These are phyloP conservation scores for Scaptodrosophila lebanonensis DNA, from an alignment of 1,140 invertebrate genomes.

Conservation along the genomic window DNA sequence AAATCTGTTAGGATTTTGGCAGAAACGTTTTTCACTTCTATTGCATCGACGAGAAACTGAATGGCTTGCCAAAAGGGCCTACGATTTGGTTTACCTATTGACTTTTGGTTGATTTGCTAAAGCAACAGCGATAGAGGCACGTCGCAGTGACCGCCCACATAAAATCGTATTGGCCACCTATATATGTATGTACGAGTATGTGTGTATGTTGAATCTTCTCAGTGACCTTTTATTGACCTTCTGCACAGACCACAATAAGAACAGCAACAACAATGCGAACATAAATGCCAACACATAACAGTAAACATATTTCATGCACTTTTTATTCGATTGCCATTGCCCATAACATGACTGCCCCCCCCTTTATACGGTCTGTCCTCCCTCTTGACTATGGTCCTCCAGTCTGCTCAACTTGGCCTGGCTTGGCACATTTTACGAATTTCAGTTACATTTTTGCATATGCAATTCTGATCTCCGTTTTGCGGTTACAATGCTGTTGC, in stretches of 20 bases:
- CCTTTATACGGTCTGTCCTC: too few relatives aligned
- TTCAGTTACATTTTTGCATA: conserved; percentile 67
- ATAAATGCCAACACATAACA: conserved; percentile 63
- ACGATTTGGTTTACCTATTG: conserved; percentile 62
- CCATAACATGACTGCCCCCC: too few relatives aligned
- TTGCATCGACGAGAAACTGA: conserved; percentile 1
- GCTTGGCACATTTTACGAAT: conserved; percentile 50
- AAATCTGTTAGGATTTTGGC: conserved; percentile 55
- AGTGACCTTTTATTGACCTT: conserved; percentile 67
- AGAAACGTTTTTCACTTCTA: conserved; percentile 7
- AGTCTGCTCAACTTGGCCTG: not conserved
- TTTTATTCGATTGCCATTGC: conserved; percentile 61
- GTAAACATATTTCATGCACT: conserved; percentile 66
- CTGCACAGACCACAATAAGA: conserved; percentile 26
- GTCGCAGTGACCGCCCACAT: conserved; percentile 10
- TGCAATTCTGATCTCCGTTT: conserved; percentile 64
- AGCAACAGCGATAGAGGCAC: conserved; percentile 5
- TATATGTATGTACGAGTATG: conserved; percentile 22
- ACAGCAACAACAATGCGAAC: conserved; percentile 28
- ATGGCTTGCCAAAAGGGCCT: conserved; percentile 34
- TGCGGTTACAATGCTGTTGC: conserved; percentile 51
- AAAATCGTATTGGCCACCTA: conserved; percentile 22
- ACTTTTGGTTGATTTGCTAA: conserved; percentile 39
- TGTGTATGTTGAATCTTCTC: conserved; percentile 31
- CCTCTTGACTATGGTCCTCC: not conserved